phyloP scores from a whole-genome alignment of 1,140 invertebrate species.

The Polypedilum vanderplanki region DNA sequence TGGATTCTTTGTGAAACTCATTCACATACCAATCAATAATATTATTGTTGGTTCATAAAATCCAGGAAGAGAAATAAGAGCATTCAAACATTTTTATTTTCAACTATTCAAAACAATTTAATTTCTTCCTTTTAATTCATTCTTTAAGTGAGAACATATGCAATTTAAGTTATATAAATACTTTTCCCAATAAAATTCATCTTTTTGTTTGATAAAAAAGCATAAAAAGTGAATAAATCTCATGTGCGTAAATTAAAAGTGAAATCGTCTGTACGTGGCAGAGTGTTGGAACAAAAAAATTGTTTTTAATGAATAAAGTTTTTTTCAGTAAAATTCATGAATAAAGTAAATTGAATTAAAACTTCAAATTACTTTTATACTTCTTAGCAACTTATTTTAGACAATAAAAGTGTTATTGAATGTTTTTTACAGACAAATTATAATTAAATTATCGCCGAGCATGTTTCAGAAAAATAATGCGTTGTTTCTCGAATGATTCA shows the following conservation, averaged over 20 bases:
- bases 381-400: no score
- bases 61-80: background rate
- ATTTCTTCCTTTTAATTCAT: slow-evolving; percentile 12
- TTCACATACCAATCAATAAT: slow-evolving; percentile 99
- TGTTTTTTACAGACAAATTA: no score
- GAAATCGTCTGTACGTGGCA: background rate
- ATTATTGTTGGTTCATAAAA: slow-evolving; percentile 84
- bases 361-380: no score
- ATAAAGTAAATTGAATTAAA: no score
- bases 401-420: no score
- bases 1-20: slow-evolving; percentile 99
- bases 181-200: background rate
- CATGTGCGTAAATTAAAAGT: background rate
- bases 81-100: background rate
- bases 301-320: no score
- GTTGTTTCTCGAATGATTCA: no score
- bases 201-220: background rate
- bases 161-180: slow-evolving; percentile 7
- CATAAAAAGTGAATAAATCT: background rate
- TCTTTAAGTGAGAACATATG: background rate
- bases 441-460: no score
- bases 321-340: no score
- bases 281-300: background rate
- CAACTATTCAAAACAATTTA: background rate
- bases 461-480: no score